Conservation (phyloP, 2,888 invertebrate genomes). For the Conomelus anceps region DNA sequence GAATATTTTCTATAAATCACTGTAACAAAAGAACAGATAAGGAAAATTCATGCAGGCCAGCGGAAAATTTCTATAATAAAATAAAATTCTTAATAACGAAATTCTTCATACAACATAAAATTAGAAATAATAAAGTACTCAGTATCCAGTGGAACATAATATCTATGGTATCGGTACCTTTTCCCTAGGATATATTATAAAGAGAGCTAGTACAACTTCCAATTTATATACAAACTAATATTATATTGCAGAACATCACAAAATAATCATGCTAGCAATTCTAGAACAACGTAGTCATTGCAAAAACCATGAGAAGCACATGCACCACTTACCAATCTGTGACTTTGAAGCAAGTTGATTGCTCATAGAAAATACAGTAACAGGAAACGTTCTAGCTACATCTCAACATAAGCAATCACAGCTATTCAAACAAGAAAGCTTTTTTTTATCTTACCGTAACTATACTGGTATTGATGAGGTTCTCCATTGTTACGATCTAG, state of each 20-base stretch:
- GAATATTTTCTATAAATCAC: background rate
- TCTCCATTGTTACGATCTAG: background rate
- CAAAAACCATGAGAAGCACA: background rate
- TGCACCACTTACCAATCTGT: background rate
- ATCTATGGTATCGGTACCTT: too few species aligned
- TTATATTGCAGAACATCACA: background rate
- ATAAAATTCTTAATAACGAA: too few species aligned
- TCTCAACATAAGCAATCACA: background rate
- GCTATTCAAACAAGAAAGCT: background rate
- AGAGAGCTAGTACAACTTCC: too few species aligned
- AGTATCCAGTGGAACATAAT: too few species aligned
- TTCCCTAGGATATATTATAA: too few species aligned
- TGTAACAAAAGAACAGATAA: background rate
- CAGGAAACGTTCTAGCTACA: background rate
- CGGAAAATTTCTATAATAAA: too few species aligned
- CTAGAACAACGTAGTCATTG: background rate
- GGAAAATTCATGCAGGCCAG: too few species aligned
- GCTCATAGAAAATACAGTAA: background rate
- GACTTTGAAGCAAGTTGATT: background rate
- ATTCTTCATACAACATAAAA: background rate
- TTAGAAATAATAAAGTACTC: background rate
- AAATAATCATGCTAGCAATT: background rate
- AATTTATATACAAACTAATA: background rate
- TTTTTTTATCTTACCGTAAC: background rate
- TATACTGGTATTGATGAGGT: background rate